A percentile compares a stretch with the other conserved stretches of the same genome.
phyloP scores from a whole-genome alignment of 2,797 vertebrate genomes.

The Anabacerthia variegaticeps region DNA sequence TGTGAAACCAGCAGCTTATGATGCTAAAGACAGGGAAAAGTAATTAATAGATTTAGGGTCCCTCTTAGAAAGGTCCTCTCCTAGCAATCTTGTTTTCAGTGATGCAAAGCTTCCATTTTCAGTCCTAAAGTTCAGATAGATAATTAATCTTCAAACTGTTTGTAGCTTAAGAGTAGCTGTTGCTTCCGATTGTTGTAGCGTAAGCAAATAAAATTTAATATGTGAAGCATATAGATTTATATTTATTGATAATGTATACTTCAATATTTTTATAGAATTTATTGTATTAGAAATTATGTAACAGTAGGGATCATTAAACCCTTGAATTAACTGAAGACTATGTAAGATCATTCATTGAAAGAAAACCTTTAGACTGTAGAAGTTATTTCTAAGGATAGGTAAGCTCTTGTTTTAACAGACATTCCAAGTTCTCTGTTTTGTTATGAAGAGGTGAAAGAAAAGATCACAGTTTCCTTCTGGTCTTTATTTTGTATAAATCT shows the following conservation, averaged over 20 bases:
- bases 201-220: not conserved
- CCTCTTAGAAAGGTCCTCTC: not conserved
- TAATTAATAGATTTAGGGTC: not conserved
- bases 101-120: not conserved
- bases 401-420: not conserved
- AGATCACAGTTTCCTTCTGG: not conserved
- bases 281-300: not conserved
- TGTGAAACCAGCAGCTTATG: not conserved
- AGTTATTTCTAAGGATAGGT: not conserved
- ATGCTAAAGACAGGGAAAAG: not conserved
- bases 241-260: not conserved
- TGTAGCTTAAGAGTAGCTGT: not conserved
- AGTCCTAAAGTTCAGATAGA: not conserved
- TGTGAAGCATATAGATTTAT: not conserved
- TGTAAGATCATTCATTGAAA: not conserved
- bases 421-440: not conserved
- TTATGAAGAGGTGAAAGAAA: not conserved
- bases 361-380: not conserved
- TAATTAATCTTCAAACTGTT: not conserved
- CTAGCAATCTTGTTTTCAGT: not conserved
- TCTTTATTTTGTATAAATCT: not conserved
- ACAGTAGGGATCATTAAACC: not conserved
- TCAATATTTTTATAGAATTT: not conserved
- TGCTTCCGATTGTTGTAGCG: not conserved
- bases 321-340: not conserved